Conservation (phyloP, 2,113 vertebrate genomes). For the Peromyscus leucopus region DNA sequence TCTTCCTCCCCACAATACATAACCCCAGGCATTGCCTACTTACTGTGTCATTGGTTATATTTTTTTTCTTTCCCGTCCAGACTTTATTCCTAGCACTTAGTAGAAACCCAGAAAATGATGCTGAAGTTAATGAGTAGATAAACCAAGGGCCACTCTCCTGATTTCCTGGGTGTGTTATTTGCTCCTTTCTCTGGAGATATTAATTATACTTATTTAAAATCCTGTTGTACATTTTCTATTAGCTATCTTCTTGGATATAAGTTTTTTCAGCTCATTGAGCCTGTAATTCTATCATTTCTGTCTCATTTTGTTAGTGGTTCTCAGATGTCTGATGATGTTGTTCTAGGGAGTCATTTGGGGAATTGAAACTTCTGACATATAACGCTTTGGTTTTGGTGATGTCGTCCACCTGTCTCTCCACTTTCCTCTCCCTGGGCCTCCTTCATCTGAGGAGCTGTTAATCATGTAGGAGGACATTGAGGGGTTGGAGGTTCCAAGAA, state of each 20-base stretch:
- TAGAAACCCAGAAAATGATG: not conserved
- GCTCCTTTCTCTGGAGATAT: not conserved
- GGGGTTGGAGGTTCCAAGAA: not conserved
- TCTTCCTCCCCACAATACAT: not conserved
- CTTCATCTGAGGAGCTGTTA: not conserved
- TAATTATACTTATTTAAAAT: slow-evolving; percentile 23
- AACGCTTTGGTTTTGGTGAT: not conserved
- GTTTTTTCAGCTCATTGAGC: slow-evolving; percentile 3
- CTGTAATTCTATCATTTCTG: slow-evolving; percentile 30
- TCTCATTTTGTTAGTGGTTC: not conserved
- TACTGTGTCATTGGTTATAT: not conserved
- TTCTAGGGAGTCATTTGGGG: not conserved
- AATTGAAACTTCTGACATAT: not conserved
- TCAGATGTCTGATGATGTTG: not conserved
- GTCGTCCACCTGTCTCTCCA: too few species aligned
- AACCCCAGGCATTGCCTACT: too few species aligned
- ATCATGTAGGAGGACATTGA: accelerated
- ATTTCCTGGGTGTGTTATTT: not conserved
- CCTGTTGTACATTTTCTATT: not conserved
- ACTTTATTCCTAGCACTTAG: not conserved
- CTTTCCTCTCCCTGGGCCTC: not conserved
- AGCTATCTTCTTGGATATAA: slow-evolving; percentile 19
- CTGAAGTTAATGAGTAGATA: not conserved
- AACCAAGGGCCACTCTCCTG: not conserved
- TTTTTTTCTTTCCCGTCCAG: not conserved